Evolutionary conservation across 2,797 vertebrate species (phyloP), one percentile per base, ranked within the genome.

Genomic region (Fundulus diaphanus): DNA sequence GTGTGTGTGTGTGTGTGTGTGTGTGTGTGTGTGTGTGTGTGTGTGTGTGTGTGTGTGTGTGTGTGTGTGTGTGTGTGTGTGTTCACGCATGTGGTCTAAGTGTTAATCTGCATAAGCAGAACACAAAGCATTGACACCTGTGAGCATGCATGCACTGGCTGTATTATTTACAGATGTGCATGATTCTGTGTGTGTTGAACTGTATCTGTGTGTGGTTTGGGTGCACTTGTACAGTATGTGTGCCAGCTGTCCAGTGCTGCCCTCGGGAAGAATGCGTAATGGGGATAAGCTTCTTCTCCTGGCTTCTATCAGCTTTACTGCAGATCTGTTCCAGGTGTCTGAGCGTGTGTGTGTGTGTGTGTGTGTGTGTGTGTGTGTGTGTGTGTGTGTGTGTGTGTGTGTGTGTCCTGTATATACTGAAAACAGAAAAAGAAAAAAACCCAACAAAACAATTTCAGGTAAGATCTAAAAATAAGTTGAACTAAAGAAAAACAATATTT

Each of bases 221-320:
- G 72, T 80, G 56, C 69, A 48, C 73, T 76, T 82, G 75, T 88
- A 82, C 78, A 85, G 78, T 87, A 37, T 54, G 52, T 40, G 70
- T 86, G 85, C 90, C 89, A 92, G 92, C 89, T 90, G 92, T 87
- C 90, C 87, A 80, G 77, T 68, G 82, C 76, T 91, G 86, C 88
- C 91, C 85, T 83, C 82, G 81, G 89, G 87, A 93, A 87, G 77
- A 91, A 87, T 90, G 85, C 90, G 88, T 90, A 92, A 88, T 85
- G 71, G 82, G 90, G 90, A 91, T 90, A 92, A 94, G 90, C 89
- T 86, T 74, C 72, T 88, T 87, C 87, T 85, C 82, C 81, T 90
- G 87, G 88, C 87, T 90, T 89, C 71, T 56, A 87, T 85, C 82
- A 1, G 87, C 85, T 88, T 90, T 85, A 76, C 76, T 74, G 71